A percentile compares a stretch with the other conserved stretches of the same genome.
Evolutionary conservation across 2,888 invertebrate species (phyloP).

Genomic region (Lumbricus terrestris): DNA sequence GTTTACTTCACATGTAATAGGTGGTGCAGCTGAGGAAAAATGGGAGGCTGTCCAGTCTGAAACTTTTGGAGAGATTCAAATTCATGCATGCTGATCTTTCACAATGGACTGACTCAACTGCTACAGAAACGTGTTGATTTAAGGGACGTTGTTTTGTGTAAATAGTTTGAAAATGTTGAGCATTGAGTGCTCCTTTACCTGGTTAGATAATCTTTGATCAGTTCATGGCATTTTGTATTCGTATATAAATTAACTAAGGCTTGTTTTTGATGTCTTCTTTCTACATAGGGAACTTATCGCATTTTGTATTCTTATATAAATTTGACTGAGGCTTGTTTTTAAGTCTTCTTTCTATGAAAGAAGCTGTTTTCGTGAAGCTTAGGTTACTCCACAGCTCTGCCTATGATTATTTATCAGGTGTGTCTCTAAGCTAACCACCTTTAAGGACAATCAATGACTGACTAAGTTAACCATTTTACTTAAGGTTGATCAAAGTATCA

Average conservation of each 20-base stretch:
- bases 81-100: background rate
- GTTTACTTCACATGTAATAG: background rate
- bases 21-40: background rate
- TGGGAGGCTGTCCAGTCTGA: constrained; percentile 3
- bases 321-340: background rate
- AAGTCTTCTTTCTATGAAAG: background rate
- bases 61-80: background rate
- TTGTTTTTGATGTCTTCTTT: too few species aligned
- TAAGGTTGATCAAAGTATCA: background rate
- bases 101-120: background rate
- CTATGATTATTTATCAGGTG: background rate
- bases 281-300: too few species aligned
- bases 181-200: background rate
- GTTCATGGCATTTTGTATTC: background rate
- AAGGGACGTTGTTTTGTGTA: background rate
- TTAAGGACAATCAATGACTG: background rate
- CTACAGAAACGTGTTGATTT: background rate
- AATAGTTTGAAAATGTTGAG: background rate
- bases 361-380: background rate
- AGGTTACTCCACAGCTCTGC: background rate
- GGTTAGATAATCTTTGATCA: background rate
- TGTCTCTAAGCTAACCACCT: background rate
- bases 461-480: background rate
- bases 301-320: background rate
- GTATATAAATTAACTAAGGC: background rate